Percentiles rank a stretch among this genome's conserved stretches.
Conservation (phyloP, 2,113 vertebrate genomes). For the Ivindomyrus marchei region DNA sequence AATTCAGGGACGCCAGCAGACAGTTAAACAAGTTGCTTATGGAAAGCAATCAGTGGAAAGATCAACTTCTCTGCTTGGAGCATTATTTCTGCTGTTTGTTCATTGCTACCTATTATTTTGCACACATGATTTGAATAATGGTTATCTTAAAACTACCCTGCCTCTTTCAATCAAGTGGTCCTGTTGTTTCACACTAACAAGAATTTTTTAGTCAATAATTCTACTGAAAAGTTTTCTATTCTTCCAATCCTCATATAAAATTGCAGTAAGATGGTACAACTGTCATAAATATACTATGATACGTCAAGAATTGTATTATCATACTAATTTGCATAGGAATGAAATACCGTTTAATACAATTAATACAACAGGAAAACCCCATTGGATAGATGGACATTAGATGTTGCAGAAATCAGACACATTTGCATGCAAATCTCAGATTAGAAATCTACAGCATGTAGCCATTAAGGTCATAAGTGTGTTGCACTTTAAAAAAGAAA, state of each 20-base stretch:
- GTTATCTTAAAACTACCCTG: background rate
- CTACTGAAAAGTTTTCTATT: background rate
- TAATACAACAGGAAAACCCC: background rate
- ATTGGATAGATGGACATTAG: background rate
- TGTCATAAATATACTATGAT: background rate
- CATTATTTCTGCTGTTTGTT: background rate
- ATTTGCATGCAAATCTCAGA: background rate
- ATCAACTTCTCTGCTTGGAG: background rate
- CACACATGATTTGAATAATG: background rate
- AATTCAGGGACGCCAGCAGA: background rate
- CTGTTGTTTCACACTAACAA: background rate
- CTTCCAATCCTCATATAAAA: background rate
- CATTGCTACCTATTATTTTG: background rate
- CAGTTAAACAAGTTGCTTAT: background rate
- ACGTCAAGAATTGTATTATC: background rate
- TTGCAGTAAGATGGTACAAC: background rate
- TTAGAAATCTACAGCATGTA: background rate
- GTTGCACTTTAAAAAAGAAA: background rate
- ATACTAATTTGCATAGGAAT: background rate
- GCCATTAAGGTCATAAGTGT: background rate
- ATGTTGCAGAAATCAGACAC: background rate
- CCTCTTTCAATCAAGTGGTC: background rate
- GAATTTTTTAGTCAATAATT: background rate
- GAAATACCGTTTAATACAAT: too few species aligned
- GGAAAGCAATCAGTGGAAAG: background rate